Conservation (phyloP, 64 coral and sea anemone genomes). For the Pachyseris speciosa region DNA sequence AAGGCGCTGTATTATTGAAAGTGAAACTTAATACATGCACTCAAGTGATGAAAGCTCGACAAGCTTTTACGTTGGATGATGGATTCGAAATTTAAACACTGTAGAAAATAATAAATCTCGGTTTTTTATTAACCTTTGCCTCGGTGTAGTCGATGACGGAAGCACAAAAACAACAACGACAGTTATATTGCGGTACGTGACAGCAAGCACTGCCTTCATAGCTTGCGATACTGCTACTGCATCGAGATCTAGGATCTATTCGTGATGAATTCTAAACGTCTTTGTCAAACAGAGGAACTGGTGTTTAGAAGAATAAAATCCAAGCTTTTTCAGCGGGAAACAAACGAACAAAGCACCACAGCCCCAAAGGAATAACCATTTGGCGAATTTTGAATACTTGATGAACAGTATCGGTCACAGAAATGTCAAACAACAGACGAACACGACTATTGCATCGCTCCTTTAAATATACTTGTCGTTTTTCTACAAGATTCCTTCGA, state of each 20-base stretch:
- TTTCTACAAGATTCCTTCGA: neutral
- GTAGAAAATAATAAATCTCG: neutral
- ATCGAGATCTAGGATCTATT: neutral
- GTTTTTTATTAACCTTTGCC: neutral
- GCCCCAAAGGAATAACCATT: neutral
- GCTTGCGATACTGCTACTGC: neutral
- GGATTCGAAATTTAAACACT: neutral
- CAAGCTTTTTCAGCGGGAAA: neutral
- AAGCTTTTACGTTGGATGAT: neutral
- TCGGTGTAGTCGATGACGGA: neutral
- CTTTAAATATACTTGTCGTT: too few species aligned
- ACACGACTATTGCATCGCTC: neutral
- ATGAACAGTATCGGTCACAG: constrained; percentile 14
- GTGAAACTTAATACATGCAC: neutral
- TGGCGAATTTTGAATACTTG: neutral
- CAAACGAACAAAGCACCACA: neutral
- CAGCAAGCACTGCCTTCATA: neutral
- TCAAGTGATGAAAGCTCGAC: neutral
- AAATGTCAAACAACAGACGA: neutral
- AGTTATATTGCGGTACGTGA: neutral
- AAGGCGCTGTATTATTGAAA: neutral
- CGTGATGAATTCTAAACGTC: neutral
- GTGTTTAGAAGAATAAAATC: neutral
- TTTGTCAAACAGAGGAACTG: neutral
- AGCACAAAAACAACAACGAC: neutral